Base-by-base conservation (phyloP, 1,140 invertebrate genomes). In the Lasioglossum albipes region DNA sequence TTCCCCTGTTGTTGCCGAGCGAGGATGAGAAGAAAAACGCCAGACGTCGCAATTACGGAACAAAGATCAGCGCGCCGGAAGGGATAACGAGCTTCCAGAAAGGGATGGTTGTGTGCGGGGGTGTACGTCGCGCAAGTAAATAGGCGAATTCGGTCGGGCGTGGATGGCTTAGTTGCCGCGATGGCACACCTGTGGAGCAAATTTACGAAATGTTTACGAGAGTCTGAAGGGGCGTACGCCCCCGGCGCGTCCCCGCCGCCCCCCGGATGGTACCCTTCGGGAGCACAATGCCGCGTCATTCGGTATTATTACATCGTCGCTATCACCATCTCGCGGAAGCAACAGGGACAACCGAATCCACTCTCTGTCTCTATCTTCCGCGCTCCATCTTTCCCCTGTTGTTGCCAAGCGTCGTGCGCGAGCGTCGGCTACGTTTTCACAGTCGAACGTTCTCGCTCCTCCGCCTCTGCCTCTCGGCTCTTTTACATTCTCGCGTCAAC, bases 121-220 rank as follows among this genome's bases (percentile, higher is more conserved):
- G 65, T 85, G 75, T 78, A 78, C 74, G 79, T 79, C 80, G 84
- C 73, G 84, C 83, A 73, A 91, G 92, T 92, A 93, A 93, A 92
- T 91, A 92, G 91, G 87, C 88, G 87, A 88, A 84, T 89, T 90
- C 80, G 79, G 87, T 83, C 86, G 88, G 81, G 87, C 83, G 89
- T 88, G 88, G 91, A 92, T 92, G 89, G 90, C 90, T 90, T 90
- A 88, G 89, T 89, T 90, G 88, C 87, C 87, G 86, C 89, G 88
- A 91, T 91, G 93, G 91, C 93, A 93, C 93, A 93, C 93, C 93
- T 93, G 93, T 93, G 91, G 93, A 93, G 92, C 92, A 91, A 93
- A 93, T 93, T 93, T 93, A 93, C 92, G 92, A 93, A 93, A 93
- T 93, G 92, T 93, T 93, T 93, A 93, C 92, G 92, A 92, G 84